These are phyloP conservation scores for Procambarus virginalis DNA, from an alignment of 1,140 invertebrate genomes.

Conservation along the genomic window DNA sequence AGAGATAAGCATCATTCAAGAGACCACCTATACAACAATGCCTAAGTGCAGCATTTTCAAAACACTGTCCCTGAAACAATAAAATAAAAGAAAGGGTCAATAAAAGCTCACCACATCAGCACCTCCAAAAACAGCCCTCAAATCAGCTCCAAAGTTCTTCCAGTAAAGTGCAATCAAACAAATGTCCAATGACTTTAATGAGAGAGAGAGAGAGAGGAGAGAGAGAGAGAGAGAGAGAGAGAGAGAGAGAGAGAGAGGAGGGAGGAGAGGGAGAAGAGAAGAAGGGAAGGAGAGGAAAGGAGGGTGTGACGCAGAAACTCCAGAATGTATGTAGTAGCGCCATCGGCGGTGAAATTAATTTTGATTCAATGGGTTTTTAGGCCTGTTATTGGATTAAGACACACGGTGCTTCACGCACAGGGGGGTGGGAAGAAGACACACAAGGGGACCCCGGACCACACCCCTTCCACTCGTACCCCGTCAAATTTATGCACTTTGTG, in stretches of 20 bases:
- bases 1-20: no score
- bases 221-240: constrained; percentile 21
- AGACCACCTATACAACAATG: no score
- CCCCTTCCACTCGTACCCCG: not conserved
- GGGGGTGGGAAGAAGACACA: no score
- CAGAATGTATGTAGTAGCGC: constrained; percentile 3
- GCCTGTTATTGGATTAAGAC: constrained; percentile 41
- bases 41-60: no score
- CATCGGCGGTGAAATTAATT: constrained; percentile 43
- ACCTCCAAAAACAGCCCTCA: not conserved
- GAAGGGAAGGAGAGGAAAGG: no score
- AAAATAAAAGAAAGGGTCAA: not conserved
- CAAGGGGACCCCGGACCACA: not conserved
- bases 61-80: not conserved
- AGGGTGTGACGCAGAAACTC: no score
- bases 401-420: constrained; percentile 1
- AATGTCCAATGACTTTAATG: not conserved
- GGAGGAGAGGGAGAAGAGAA: not conserved
- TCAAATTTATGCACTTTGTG: not conserved
- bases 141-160: not conserved
- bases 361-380: constrained; percentile 42
- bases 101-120: not conserved
- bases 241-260: not conserved
- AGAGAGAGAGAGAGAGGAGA: constrained; percentile 21
- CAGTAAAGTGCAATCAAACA: not conserved